These are phyloP conservation scores for Caenorhabditis sp. DNA, from an alignment of 2,888 invertebrate species.

Conservation along the genomic window DNA sequence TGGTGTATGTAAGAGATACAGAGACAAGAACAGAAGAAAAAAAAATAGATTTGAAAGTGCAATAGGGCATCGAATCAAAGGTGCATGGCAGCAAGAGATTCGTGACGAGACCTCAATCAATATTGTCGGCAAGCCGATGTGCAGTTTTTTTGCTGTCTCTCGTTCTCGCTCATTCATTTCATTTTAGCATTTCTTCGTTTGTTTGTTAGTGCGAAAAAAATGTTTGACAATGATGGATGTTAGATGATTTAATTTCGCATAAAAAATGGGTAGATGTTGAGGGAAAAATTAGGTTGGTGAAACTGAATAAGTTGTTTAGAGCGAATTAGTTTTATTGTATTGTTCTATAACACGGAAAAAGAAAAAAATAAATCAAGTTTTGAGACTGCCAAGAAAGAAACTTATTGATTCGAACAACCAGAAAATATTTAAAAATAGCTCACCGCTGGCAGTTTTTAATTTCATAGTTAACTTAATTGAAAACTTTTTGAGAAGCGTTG, in stretches of 20 bases:
- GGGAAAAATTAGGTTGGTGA: neutral
- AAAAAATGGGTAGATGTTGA: neutral
- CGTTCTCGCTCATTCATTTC: neutral
- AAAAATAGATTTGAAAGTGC: neutral
- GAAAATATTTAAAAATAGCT: no score
- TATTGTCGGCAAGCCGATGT: neutral
- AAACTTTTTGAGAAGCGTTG: no score
- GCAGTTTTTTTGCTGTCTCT: neutral
- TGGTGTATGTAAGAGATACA: neutral
- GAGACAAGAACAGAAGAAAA: neutral
- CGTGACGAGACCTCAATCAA: constrained; percentile 5
- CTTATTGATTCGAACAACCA: no score
- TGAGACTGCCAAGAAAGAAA: no score
- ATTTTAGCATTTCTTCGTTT: neutral
- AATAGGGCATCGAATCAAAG: constrained; percentile 6
- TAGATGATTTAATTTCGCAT: neutral
- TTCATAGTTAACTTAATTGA: no score
- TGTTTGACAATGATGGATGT: constrained; percentile 1
- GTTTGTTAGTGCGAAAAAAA: constrained; percentile 1
- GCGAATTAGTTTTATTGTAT: no score
- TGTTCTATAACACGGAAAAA: no score
- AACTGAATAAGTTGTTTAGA: no score
- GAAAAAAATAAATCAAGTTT: no score
- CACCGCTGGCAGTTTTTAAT: no score
- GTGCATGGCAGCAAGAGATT: constrained; percentile 7